phyloP scores from a whole-genome alignment of 2,888 invertebrate species.

The Coremacera marginata region DNA sequence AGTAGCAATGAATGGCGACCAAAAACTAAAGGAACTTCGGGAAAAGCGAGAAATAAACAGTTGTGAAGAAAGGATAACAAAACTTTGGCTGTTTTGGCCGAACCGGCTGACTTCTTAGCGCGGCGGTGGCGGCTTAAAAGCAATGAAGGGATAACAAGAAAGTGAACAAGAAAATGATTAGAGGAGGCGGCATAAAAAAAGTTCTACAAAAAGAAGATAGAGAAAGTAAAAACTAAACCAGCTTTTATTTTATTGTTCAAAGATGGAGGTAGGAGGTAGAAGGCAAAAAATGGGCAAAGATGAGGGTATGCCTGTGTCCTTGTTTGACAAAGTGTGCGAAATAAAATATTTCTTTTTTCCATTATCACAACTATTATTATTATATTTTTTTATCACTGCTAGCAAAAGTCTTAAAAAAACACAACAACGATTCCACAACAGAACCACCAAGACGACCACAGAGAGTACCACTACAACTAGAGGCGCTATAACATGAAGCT shows the following conservation, averaged over 20 bases:
- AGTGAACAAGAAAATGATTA: slow-evolving; percentile 25
- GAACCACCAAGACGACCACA: not conserved
- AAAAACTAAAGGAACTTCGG: slow-evolving; percentile 6
- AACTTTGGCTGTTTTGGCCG: not conserved
- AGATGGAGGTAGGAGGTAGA: not conserved
- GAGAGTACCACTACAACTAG: not conserved
- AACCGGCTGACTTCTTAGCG: slow-evolving; percentile 19
- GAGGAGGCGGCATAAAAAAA: not conserved
- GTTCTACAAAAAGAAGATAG: not conserved
- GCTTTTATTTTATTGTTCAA: not conserved
- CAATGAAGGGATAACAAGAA: slow-evolving; percentile 39
- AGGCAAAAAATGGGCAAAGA: not conserved
- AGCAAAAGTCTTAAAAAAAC: not conserved
- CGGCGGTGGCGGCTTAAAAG: slow-evolving; percentile 33
- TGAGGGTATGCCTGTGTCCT: not conserved
- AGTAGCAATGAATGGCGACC: slow-evolving; percentile 1
- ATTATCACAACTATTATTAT: not conserved
- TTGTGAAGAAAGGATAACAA: slow-evolving; percentile 1
- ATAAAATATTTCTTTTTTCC: not conserved
- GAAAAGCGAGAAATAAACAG: not conserved
- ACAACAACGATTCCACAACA: not conserved
- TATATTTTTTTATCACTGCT: not conserved
- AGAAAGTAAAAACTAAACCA: not conserved
- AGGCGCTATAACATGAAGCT: not conserved
- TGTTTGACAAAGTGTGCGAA: not conserved